Conservation (phyloP, 2,113 vertebrate genomes). For the Antechinus flavipes region DNA sequence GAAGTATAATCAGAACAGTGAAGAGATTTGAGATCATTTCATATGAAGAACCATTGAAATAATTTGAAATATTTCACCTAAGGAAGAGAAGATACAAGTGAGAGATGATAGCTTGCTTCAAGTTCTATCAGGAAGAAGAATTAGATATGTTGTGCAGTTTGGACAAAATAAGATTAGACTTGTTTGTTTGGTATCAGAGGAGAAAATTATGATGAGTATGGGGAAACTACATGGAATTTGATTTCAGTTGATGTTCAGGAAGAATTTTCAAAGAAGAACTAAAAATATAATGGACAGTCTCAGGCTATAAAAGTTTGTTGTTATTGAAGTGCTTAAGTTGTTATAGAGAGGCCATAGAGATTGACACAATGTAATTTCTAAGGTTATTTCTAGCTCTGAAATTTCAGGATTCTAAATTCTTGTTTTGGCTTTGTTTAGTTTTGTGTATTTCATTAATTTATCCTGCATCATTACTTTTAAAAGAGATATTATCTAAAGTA, state of each 20-base stretch:
- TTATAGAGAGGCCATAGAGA: not conserved
- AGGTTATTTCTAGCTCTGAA: not conserved
- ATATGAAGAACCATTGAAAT: not conserved
- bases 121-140: not conserved
- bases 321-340: not conserved
- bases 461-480: not conserved
- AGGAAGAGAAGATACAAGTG: not conserved
- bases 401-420: not conserved
- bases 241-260: not conserved
- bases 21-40: not conserved
- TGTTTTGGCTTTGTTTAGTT: not conserved
- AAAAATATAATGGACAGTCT: not conserved
- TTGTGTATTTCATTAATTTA: not conserved
- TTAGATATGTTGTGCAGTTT: not conserved
- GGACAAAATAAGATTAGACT: not conserved
- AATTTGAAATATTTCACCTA: not conserved
- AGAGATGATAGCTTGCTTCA: not conserved
- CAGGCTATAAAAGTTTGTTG: not conserved
- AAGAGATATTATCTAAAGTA: not conserved
- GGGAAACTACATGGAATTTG: not conserved
- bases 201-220: not conserved
- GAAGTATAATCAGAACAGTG: not conserved
- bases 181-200: not conserved
- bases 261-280: not conserved
- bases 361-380: not conserved